A percentile compares a stretch with the other conserved stretches of the same genome.
Evolutionary conservation across 2,888 invertebrate genomes (phyloP).

Genomic region (Creontiades dilutus): DNA sequence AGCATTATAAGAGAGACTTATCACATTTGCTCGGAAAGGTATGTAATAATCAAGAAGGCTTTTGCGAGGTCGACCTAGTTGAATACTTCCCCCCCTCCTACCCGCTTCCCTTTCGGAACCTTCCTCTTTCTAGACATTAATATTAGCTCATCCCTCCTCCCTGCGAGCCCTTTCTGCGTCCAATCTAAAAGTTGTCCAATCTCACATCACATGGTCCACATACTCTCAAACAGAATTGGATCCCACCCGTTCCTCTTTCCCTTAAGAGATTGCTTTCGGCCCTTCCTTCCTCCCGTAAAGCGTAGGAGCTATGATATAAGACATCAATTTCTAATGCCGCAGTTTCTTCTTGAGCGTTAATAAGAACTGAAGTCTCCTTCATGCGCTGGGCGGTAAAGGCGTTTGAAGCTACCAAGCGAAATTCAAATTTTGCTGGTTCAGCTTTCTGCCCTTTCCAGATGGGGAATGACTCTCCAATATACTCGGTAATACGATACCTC

Average conservation of each 20-base stretch:
- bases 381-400: conserved; percentile 3
- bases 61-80: conserved; percentile 53
- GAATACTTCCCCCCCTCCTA: conserved; percentile 45
- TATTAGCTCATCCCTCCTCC: conserved; percentile 70
- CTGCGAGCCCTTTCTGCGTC: conserved; percentile 48
- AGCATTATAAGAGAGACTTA: conserved; percentile 59
- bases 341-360: conserved; percentile 60
- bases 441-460: background rate
- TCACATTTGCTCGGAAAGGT: conserved; percentile 63
- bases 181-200: conserved; percentile 71
- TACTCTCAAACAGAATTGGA: conserved; percentile 71
- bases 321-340: conserved; percentile 70
- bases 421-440: conserved; percentile 34
- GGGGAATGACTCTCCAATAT: background rate
- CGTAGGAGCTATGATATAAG: conserved; percentile 68
- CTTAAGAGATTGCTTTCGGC: conserved; percentile 68
- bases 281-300: conserved; percentile 21
- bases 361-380: conserved; percentile 52
- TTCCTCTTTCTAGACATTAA: conserved; percentile 67
- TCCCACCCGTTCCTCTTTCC: conserved; percentile 43
- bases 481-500: background rate
- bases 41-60: conserved; percentile 68
- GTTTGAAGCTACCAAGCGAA: conserved; percentile 9
- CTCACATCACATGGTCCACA: conserved; percentile 71
- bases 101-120: background rate